phyloP scores from a whole-genome alignment of 1,140 invertebrate genomes.

The Drosophila gunungcola region DNA sequence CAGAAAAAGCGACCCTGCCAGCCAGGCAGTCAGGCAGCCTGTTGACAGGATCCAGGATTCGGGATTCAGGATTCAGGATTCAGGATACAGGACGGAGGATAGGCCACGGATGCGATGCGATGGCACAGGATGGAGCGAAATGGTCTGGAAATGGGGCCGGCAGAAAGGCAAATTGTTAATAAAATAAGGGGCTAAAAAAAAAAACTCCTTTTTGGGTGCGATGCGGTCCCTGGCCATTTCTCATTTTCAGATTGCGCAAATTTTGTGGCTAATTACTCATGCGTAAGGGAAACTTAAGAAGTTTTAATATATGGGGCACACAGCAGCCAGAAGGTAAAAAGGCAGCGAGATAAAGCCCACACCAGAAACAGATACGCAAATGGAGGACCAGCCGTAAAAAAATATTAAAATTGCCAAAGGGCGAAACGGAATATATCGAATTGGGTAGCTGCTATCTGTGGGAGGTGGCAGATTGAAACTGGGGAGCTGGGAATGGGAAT shows the following conservation, averaged over 20 bases:
- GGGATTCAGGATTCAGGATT: constrained; percentile 2
- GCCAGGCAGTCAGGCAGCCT: constrained; percentile 31
- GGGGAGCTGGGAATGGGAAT: not conserved
- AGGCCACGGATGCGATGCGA: constrained; percentile 25
- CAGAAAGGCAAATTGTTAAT: constrained; percentile 69
- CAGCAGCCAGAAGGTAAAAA: constrained; percentile 12
- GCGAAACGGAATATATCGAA: constrained; percentile 41
- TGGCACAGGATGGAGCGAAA: constrained; percentile 13
- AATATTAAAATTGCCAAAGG: constrained; percentile 48
- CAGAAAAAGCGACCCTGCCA: constrained; percentile 67
- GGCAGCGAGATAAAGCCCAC: not conserved
- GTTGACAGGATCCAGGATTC: constrained; percentile 7
- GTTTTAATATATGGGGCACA: constrained; percentile 31
- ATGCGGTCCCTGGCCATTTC: constrained; percentile 8
- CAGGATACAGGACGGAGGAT: constrained; percentile 24
- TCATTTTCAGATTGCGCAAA: constrained; percentile 36
- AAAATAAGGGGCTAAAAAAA: constrained; percentile 53
- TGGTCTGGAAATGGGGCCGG: constrained; percentile 21
- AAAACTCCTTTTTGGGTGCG: not conserved
- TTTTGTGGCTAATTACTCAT: constrained; percentile 74
- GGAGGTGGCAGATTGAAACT: constrained; percentile 9
- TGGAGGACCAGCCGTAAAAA: constrained; percentile 6
- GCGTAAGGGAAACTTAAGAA: constrained; percentile 76
- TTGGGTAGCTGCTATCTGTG: constrained; percentile 3
- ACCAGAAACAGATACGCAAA: constrained; percentile 12